Base-by-base conservation (phyloP, 1,140 invertebrate species). In the Pseudomyrmex cubaensis region DNA sequence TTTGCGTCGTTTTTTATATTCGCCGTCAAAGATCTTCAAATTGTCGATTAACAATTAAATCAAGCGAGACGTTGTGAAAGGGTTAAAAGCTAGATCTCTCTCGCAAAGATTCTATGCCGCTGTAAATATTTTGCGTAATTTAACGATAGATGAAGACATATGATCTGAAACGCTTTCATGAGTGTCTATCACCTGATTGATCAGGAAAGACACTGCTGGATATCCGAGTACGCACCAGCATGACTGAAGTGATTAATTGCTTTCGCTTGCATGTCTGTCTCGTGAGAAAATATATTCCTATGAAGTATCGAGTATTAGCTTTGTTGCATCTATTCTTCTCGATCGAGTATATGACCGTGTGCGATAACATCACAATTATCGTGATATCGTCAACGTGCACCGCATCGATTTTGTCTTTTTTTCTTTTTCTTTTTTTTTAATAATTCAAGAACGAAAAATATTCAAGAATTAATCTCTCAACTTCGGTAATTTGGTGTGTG, bases 191-290 rank as follows among this genome's bases (percentile, higher is more conserved):
- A 57, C 82, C 85, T 80, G 85, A 80, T 70, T 73, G 82, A 74
- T 87, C 85, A 87, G 85, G 85, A 84, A 67, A 66, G 69, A 87
- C 85, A 87, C 85, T 56, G 61, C 74, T 86, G 82, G 70, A 84
- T 61, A 50, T 46, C 15, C 87, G 59, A 87, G 44, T 70, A 84
- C 82, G 85, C 86, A 88, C 87, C 83, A 93, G 93, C 66, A 87
- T 87, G 86, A 87, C n/a, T 62, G 72, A 88, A 87, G 63, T 54
- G 61, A 82, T 56, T 85, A 78, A 87, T 35, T 48, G 86, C 86
- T 88, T 66, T 17, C 76, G 75, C 86, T 87, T 87, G 87, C 87
- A 87, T 88, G 87, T 85, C 72, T 87, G 76, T 85, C 56, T 67
- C 66, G 72, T 77, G 83, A 82, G 35, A 48, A 73, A 35, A 35